Evolutionary conservation across 2,113 vertebrate genomes (phyloP).

Genomic region (Cinclus mexicanus): DNA sequence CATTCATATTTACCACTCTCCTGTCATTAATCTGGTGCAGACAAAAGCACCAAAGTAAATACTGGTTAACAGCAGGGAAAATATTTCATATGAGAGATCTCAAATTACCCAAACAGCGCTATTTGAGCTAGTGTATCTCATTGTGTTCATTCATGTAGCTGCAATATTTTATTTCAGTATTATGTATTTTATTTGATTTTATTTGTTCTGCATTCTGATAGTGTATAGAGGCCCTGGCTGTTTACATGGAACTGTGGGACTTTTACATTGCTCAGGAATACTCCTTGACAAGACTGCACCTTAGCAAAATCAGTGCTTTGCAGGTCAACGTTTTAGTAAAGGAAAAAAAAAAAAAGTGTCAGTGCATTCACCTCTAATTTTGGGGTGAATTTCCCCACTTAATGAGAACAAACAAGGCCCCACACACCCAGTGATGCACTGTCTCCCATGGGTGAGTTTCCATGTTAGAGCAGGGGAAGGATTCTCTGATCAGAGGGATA

Average conservation of each 20-base stretch:
- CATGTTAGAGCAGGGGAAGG: background rate
- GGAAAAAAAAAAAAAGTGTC: background rate
- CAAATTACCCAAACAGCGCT: background rate
- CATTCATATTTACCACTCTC: background rate
- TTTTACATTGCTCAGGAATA: background rate
- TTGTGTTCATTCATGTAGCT: background rate
- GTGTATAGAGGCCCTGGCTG: background rate
- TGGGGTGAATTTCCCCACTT: background rate
- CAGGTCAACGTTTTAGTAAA: background rate
- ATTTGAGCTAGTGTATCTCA: background rate
- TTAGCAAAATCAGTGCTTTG: background rate
- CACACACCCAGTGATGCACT: background rate
- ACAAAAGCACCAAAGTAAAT: background rate
- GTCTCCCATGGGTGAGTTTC: background rate
- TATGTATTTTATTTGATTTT: background rate
- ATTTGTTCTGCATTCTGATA: background rate
- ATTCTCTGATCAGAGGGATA: background rate
- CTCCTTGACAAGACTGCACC: background rate
- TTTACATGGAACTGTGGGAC: background rate
- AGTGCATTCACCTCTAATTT: background rate
- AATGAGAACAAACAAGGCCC: background rate
- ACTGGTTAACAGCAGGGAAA: background rate
- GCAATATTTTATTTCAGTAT: background rate
- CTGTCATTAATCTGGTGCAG: background rate
- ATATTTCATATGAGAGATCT: background rate